Percentiles rank a stretch among this genome's conserved stretches.
Evolutionary conservation across 2,113 vertebrate species (phyloP).

Genomic region (Rynchops niger): DNA sequence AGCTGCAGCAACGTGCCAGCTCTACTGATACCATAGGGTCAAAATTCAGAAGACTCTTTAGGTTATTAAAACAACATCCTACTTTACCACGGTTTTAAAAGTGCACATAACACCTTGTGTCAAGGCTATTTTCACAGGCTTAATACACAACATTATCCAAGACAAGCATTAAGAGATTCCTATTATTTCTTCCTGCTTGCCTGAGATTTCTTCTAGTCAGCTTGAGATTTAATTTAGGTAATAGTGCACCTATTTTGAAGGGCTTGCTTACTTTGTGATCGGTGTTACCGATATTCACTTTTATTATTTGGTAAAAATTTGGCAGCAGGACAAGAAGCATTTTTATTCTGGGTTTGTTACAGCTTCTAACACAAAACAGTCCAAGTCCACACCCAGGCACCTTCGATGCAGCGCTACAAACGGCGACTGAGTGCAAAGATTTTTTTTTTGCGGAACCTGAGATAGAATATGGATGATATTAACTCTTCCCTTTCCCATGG

Average conservation of each 20-base stretch:
- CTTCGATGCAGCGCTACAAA: accelerated
- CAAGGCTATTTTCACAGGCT: neutral
- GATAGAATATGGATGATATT: neutral
- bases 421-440: neutral
- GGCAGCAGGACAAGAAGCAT: neutral
- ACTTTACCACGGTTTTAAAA: neutral
- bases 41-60: neutral
- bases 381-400: neutral
- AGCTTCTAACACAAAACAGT: neutral
- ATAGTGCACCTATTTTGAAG: neutral
- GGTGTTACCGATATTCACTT: neutral
- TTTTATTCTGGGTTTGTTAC: neutral
- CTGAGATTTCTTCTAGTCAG: neutral
- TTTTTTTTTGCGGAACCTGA: neutral
- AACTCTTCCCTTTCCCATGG: neutral
- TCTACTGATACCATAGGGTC: neutral
- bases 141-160: neutral
- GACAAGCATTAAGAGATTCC: neutral
- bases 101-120: neutral
- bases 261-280: neutral
- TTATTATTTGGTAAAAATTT: neutral
- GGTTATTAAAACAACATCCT: neutral
- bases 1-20: neutral
- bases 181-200: neutral
- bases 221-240: neutral